Percentiles rank a stretch among this genome's conserved stretches.
phyloP scores from a whole-genome alignment of 2,113 vertebrate genomes.

The Gorilla gorilla region DNA sequence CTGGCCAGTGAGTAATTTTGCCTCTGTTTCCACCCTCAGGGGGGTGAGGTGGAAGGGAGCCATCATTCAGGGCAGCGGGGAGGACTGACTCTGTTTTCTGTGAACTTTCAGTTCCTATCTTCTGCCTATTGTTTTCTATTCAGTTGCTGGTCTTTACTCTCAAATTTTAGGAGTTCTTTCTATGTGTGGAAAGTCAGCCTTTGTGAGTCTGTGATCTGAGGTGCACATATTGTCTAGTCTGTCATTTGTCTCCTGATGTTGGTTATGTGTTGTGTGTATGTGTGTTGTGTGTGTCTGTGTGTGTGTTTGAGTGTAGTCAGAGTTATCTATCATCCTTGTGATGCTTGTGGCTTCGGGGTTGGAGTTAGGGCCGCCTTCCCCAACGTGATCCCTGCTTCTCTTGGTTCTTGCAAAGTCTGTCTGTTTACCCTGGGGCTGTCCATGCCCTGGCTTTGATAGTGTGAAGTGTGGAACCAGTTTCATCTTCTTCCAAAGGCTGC shows the following conservation, averaged over 20 bases:
- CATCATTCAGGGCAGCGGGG: no score
- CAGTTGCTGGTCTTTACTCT: no score
- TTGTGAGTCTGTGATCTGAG: accelerated
- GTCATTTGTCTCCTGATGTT: neutral
- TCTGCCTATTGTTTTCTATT: neutral
- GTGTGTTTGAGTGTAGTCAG: no score
- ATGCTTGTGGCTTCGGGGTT: neutral
- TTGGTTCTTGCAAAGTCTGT: neutral
- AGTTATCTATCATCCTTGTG: neutral
- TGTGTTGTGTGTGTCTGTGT: neutral
- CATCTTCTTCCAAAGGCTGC: neutral
- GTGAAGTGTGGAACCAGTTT: accelerated
- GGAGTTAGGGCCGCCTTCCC: no score
- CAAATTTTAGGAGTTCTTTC: accelerated
- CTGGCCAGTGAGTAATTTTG: neutral
- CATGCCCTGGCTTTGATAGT: accelerated
- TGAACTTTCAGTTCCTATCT: accelerated
- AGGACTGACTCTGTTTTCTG: neutral
- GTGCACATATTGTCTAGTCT: no score
- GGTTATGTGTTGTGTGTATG: no score
- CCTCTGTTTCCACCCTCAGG: neutral
- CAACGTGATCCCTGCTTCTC: no score
- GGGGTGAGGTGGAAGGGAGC: neutral
- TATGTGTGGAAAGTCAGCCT: accelerated
- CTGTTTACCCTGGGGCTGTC: accelerated